Evolutionary conservation across 2,888 invertebrate genomes (phyloP).

Genomic region (Microctonus hyperodae): DNA sequence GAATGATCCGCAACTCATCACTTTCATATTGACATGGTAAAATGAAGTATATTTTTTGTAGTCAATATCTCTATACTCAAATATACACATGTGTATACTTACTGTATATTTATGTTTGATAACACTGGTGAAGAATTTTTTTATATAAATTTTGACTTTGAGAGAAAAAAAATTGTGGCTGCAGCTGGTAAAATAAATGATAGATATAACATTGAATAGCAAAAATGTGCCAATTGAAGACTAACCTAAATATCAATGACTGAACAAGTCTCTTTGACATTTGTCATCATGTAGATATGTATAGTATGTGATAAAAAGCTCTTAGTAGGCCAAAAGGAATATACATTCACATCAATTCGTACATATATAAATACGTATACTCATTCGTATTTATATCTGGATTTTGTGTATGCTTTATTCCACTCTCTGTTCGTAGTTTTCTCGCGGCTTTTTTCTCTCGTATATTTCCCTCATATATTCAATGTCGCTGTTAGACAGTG

Average conservation of each 20-base stretch:
- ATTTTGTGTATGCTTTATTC: neutral
- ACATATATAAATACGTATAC: neutral
- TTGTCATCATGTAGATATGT: neutral
- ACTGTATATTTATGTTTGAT: neutral
- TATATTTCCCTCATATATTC: too few species aligned
- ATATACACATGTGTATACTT: neutral
- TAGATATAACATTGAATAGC: neutral
- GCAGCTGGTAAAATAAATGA: neutral
- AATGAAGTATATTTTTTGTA: neutral
- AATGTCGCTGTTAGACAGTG: neutral
- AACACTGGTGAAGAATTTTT: neutral
- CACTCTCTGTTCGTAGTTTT: neutral
- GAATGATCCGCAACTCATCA: constrained; percentile 33
- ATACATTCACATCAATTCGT: too few species aligned
- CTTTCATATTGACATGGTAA: neutral
- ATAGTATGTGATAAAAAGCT: neutral
- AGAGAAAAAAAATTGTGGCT: neutral
- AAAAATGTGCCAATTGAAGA: constrained; percentile 12
- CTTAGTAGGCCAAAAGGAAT: neutral
- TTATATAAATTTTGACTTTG: neutral
- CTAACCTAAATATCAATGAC: constrained; percentile 12
- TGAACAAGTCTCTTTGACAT: neutral
- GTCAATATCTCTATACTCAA: neutral
- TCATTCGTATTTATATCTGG: neutral
- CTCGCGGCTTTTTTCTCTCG: neutral